Conservation (phyloP, 2,888 invertebrate species). For the Atethmia centrago region DNA sequence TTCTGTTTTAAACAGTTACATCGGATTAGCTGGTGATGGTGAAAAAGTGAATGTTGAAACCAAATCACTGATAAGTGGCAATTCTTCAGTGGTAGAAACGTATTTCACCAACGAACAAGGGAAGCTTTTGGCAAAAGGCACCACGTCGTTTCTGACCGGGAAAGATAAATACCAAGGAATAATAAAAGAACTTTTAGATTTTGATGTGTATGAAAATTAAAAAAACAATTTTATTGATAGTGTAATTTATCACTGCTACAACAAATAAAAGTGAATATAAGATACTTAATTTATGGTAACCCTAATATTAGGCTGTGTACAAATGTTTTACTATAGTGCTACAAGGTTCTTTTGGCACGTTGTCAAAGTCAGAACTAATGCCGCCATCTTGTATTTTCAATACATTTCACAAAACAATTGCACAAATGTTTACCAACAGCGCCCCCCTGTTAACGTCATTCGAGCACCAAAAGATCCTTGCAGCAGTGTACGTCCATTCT, state of each 20-base stretch:
- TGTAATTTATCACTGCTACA: neutral
- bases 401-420: neutral
- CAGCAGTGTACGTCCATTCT: neutral
- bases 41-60: constrained; percentile 69
- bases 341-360: too few relatives aligned
- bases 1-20: constrained; percentile 64
- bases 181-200: constrained; percentile 46
- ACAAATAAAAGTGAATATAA: neutral
- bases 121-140: constrained; percentile 68
- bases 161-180: constrained; percentile 58
- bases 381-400: neutral
- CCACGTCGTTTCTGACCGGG: constrained; percentile 59
- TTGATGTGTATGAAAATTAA: constrained; percentile 62
- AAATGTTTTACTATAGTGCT: too few relatives aligned
- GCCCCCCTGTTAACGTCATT: neutral
- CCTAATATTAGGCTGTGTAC: neutral
- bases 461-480: neutral
- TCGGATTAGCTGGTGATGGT: constrained; percentile 64
- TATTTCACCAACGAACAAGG: constrained; percentile 63
- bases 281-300: constrained; percentile 25
- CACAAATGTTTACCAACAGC: neutral
- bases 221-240: neutral
- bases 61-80: constrained; percentile 61
- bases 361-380: neutral
- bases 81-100: constrained; percentile 65